These are phyloP conservation scores for Madoqua kirkii DNA, from an alignment of 2,113 vertebrate genomes.

Conservation along the genomic window DNA sequence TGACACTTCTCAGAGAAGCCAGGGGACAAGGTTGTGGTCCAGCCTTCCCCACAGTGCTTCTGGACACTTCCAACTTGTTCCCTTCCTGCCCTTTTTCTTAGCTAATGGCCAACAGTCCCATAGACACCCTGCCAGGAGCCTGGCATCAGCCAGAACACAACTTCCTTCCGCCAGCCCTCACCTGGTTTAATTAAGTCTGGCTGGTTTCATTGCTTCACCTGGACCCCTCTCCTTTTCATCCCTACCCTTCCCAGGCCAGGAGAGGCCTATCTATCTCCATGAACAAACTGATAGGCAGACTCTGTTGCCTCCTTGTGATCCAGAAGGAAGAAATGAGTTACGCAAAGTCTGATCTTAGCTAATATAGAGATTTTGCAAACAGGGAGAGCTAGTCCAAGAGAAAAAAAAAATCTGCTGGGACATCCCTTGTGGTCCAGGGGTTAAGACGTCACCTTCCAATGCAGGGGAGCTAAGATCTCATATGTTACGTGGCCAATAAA, in stretches of 20 bases:
- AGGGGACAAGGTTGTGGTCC: background rate
- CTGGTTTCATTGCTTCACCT: background rate
- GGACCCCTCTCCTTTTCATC: accelerated
- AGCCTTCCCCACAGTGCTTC: background rate
- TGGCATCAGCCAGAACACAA: background rate
- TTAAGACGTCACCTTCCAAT: background rate
- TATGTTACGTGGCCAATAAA: background rate
- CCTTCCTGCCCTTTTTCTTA: background rate
- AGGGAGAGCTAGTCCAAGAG: background rate
- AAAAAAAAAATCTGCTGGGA: background rate
- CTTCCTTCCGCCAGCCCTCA: background rate
- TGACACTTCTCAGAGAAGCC: background rate
- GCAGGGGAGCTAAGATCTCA: background rate
- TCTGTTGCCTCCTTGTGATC: background rate
- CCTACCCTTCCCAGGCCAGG: accelerated
- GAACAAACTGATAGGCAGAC: background rate
- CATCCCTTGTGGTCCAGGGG: background rate
- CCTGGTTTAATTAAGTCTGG: background rate
- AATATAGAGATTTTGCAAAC: background rate
- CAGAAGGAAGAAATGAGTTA: background rate
- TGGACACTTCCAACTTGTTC: background rate
- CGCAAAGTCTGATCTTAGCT: background rate
- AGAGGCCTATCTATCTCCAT: background rate
- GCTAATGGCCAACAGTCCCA: background rate
- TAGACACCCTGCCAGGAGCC: background rate